These are phyloP conservation scores for Crotalus adamanteus DNA, from an alignment of 2,797 vertebrate species.

Conservation along the genomic window DNA sequence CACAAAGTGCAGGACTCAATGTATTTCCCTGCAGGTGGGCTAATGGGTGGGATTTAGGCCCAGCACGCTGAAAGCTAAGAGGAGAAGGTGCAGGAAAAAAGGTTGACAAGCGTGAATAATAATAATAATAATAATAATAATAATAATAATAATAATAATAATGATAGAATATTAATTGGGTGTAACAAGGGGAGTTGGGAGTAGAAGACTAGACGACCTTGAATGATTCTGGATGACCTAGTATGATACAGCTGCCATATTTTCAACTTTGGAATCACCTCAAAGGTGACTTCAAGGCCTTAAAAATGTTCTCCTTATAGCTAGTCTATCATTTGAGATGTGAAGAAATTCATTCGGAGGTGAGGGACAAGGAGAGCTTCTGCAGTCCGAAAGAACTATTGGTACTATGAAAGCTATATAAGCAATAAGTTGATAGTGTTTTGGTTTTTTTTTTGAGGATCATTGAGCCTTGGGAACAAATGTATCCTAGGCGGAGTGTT, in stretches of 20 bases:
- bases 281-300: not conserved
- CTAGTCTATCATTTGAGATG: not conserved
- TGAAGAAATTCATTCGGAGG: not conserved
- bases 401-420: not conserved
- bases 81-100: not conserved
- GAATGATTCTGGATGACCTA: not conserved
- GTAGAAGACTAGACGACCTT: not conserved
- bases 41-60: not conserved
- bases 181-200: not conserved
- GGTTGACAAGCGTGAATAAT: not conserved
- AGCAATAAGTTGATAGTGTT: not conserved
- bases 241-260: not conserved
- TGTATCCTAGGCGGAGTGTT: not conserved
- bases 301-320: no score
- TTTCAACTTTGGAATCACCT: not conserved
- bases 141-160: no score
- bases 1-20: not conserved
- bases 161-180: not conserved
- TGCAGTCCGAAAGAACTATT: no score
- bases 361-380: not conserved
- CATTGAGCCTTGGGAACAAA: not conserved
- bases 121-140: no score
- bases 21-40: not conserved
- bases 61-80: not conserved
- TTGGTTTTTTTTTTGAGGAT: no score